phyloP scores from a whole-genome alignment of 2,888 invertebrate species.

The Petrophora chlorosata region DNA sequence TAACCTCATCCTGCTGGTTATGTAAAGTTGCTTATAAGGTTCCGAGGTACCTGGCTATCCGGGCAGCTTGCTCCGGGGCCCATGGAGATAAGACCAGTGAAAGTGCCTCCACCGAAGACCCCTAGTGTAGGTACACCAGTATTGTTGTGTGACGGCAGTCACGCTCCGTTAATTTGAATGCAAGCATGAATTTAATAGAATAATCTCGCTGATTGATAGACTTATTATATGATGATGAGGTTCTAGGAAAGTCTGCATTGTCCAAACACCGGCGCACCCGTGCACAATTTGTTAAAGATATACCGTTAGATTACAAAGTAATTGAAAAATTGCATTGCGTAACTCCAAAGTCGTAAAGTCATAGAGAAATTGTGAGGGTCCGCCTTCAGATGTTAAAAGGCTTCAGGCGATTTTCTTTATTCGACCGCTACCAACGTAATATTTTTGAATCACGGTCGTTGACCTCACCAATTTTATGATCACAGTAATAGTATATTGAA shows the following conservation, averaged over 20 bases:
- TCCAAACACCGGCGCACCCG: slow-evolving; percentile 56
- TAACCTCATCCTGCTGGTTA: slow-evolving; percentile 28
- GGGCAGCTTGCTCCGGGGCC: slow-evolving; percentile 36
- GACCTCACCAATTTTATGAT: slow-evolving; percentile 70
- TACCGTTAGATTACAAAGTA: slow-evolving; percentile 58
- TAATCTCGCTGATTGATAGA: slow-evolving; percentile 74
- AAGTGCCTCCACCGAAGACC: slow-evolving; percentile 55
- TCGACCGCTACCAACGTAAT: slow-evolving; percentile 59
- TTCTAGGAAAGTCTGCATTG: slow-evolving; percentile 65
- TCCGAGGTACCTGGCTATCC: slow-evolving; percentile 41
- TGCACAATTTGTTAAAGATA: slow-evolving; percentile 64
- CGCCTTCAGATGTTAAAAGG: slow-evolving; percentile 66
- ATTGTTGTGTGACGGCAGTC: slow-evolving; percentile 65
- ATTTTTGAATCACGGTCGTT: slow-evolving; percentile 58
- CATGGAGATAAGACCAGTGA: slow-evolving; percentile 61
- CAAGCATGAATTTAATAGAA: slow-evolving; percentile 65
- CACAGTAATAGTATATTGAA: slow-evolving; percentile 66
- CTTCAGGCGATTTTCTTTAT: slow-evolving; percentile 74
- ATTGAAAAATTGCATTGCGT: slow-evolving; percentile 72
- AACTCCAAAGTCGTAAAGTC: slow-evolving; percentile 56
- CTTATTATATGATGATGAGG: slow-evolving; percentile 73
- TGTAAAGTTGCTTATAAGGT: slow-evolving; percentile 30
- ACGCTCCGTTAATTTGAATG: slow-evolving; percentile 71
- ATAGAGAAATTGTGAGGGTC: slow-evolving; percentile 70
- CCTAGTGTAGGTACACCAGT: slow-evolving; percentile 41